These are phyloP conservation scores for Drosophila tripunctata DNA, from an alignment of 2,888 invertebrate genomes.

Conservation along the genomic window DNA sequence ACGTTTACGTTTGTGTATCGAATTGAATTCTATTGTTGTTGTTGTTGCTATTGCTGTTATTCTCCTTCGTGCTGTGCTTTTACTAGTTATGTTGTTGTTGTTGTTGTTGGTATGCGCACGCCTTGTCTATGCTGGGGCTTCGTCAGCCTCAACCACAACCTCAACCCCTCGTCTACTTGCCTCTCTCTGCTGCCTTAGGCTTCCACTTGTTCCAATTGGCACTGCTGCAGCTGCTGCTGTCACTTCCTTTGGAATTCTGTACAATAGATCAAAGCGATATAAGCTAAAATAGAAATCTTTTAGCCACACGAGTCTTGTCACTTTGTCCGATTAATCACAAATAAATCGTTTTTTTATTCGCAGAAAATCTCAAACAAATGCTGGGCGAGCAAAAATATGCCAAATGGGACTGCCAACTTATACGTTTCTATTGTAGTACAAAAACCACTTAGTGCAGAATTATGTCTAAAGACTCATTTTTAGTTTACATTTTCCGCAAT, in stretches of 20 bases:
- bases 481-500: neutral
- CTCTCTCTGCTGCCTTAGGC: too few relatives aligned
- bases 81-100: conserved; percentile 19
- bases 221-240: conserved; percentile 51
- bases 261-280: conserved; percentile 3
- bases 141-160: conserved; percentile 27
- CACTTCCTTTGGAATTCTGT: conserved; percentile 36
- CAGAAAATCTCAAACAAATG: conserved; percentile 53
- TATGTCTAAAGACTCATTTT: neutral
- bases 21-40: conserved; percentile 21
- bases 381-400: conserved; percentile 43
- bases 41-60: conserved; percentile 17
- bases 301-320: conserved; percentile 13
- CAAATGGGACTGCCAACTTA: conserved; percentile 51
- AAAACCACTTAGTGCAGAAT: neutral
- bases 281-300: conserved; percentile 2
- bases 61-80: conserved; percentile 6
- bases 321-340: conserved; percentile 21
- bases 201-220: conserved; percentile 64
- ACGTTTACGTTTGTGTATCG: conserved; percentile 45
- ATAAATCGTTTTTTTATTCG: conserved; percentile 19
- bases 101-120: conserved; percentile 55
- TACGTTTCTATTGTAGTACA: conserved; percentile 3
- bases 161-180: conserved; percentile 50
- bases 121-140: conserved; percentile 57